Evolutionary conservation across 2,797 vertebrate genomes (phyloP).

Genomic region (Myotis daubentonii): DNA sequence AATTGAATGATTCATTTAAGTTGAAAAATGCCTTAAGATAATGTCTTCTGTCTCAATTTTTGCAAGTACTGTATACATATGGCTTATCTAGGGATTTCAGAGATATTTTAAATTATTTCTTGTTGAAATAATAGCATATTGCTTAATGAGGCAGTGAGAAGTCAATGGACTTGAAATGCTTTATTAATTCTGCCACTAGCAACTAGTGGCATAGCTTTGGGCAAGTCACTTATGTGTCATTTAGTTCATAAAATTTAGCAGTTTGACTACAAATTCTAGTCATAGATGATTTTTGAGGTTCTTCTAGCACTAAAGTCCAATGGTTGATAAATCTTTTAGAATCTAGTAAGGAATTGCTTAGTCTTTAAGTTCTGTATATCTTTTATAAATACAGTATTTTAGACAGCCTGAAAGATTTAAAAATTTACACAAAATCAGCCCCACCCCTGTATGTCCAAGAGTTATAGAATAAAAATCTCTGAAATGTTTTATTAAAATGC

Average conservation of each 20-base stretch:
- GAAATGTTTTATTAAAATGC: conserved; percentile 35
- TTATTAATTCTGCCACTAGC: neutral
- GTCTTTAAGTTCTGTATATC: neutral
- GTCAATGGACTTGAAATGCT: neutral
- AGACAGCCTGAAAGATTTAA: neutral
- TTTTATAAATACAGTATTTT: conserved; percentile 27
- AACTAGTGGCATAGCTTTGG: neutral
- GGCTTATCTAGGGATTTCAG: neutral
- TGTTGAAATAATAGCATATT: neutral
- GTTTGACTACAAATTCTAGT: conserved; percentile 1
- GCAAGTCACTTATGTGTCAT: conserved; percentile 3
- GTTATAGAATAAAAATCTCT: conserved; percentile 6
- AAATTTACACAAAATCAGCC: neutral
- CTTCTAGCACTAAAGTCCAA: neutral
- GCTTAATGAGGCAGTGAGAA: neutral
- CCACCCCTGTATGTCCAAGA: neutral
- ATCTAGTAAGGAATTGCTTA: neutral
- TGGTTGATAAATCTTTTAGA: neutral
- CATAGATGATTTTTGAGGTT: conserved; percentile 12
- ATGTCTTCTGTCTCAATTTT: conserved; percentile 9
- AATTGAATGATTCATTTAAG: conserved; percentile 18
- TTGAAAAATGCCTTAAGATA: conserved; percentile 3
- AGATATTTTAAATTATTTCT: conserved; percentile 25
- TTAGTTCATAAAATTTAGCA: neutral
- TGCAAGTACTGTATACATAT: neutral